These are phyloP conservation scores for Parapristionchus giblindavisi DNA, from an alignment of 2,888 invertebrate species.

Conservation along the genomic window DNA sequence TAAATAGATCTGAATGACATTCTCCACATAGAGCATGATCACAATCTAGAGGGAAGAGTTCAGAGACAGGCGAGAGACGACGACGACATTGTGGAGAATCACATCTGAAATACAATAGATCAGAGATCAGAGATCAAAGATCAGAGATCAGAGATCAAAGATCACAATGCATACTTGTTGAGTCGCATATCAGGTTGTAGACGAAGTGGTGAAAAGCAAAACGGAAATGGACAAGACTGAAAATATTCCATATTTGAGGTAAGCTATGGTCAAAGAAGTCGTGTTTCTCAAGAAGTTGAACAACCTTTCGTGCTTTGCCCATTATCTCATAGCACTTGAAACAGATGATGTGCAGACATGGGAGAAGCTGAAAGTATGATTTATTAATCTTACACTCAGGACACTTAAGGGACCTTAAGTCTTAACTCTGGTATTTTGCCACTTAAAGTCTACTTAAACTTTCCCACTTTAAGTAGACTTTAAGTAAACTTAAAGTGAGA, in stretches of 20 bases:
- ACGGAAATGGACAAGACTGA: conserved; percentile 28
- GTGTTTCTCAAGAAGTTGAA: neutral
- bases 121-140: neutral
- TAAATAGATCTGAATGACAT: conserved; percentile 23
- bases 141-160: too few species aligned
- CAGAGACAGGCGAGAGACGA: conserved; percentile 6
- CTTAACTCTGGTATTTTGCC: too few species aligned
- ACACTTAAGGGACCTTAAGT: too few species aligned
- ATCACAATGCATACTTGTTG: conserved; percentile 3
- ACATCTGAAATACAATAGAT: conserved; percentile 1
- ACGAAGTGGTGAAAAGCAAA: conserved; percentile 30
- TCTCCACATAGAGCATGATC: conserved; percentile 21
- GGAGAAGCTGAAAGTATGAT: conserved; percentile 24
- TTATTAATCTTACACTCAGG: too few species aligned
- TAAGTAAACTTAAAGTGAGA: too few species aligned
- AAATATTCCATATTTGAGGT: too few species aligned
- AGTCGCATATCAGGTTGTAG: conserved; percentile 29
- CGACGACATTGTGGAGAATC: conserved; percentile 33
- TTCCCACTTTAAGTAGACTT: too few species aligned
- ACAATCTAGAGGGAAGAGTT: neutral
- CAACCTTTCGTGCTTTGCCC: conserved; percentile 24
- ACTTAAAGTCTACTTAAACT: too few species aligned
- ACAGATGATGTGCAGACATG: conserved; percentile 34
- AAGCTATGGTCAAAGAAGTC: too few species aligned
- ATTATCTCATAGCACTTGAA: conserved; percentile 22